A percentile compares a stretch with the other conserved stretches of the same genome.
Evolutionary conservation across 1,140 invertebrate genomes (phyloP).

Genomic region (Lerema accius): DNA sequence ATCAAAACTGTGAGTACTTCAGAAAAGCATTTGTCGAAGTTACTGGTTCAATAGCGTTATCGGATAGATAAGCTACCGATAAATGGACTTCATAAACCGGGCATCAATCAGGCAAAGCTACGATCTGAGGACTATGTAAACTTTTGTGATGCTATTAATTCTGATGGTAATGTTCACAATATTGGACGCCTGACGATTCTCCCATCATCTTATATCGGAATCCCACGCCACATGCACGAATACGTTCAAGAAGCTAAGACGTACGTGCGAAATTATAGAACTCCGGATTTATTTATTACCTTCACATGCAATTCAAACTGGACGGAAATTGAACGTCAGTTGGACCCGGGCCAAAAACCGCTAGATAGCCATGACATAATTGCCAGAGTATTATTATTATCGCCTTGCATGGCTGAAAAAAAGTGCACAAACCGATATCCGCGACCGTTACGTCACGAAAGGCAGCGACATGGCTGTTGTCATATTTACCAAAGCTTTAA

Average conservation of each 20-base stretch:
- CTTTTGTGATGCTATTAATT: not conserved
- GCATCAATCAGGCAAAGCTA: not conserved
- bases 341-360: not conserved
- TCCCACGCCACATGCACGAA: not conserved
- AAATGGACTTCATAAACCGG: too few relatives aligned
- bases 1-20: too few relatives aligned
- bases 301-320: not conserved
- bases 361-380: not conserved
- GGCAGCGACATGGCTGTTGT: too few relatives aligned
- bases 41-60: too few relatives aligned
- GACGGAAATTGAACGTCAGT: not conserved
- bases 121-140: not conserved
- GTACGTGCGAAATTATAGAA: not conserved
- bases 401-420: too few relatives aligned
- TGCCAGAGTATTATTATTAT: not conserved
- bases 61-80: not conserved
- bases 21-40: too few relatives aligned
- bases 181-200: too few relatives aligned
- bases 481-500: too few relatives aligned
- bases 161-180: too few relatives aligned
- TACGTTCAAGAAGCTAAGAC: not conserved
- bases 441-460: too few relatives aligned
- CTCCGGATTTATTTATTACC: not conserved
- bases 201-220: not conserved
- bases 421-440: too few relatives aligned